These are phyloP conservation scores for Bettongia penicillata DNA, from an alignment of 2,113 vertebrate genomes.

Conservation along the genomic window DNA sequence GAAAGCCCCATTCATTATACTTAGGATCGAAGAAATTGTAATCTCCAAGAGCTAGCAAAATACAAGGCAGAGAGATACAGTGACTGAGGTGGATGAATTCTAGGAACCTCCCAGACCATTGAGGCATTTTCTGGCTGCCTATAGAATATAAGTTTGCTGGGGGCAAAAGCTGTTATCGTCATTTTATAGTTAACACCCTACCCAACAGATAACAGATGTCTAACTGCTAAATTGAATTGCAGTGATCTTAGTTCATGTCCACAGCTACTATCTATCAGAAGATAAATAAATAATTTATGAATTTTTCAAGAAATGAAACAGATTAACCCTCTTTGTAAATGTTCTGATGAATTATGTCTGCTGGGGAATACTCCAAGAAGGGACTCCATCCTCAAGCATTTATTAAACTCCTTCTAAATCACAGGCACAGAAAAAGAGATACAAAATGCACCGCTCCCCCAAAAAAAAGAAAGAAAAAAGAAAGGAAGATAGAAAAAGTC, in stretches of 20 bases:
- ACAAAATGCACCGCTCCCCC: neutral
- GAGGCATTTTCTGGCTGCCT: neutral
- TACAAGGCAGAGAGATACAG: no score
- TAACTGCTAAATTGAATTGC: neutral
- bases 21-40: neutral
- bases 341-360: neutral
- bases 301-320: neutral
- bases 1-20: neutral
- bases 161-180: neutral
- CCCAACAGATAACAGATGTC: neutral
- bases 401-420: neutral
- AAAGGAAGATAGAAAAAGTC: neutral
- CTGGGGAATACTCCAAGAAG: neutral
- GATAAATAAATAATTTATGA: neutral
- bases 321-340: neutral
- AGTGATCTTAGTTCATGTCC: neutral
- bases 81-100: neutral
- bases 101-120: neutral
- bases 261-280: neutral
- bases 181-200: neutral
- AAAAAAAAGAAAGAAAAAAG: no score
- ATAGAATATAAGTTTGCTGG: neutral
- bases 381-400: neutral
- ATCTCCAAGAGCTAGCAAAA: neutral
- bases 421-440: neutral